These are phyloP conservation scores for Cephonodes hylas DNA, from an alignment of 2,888 invertebrate genomes.

Conservation along the genomic window DNA sequence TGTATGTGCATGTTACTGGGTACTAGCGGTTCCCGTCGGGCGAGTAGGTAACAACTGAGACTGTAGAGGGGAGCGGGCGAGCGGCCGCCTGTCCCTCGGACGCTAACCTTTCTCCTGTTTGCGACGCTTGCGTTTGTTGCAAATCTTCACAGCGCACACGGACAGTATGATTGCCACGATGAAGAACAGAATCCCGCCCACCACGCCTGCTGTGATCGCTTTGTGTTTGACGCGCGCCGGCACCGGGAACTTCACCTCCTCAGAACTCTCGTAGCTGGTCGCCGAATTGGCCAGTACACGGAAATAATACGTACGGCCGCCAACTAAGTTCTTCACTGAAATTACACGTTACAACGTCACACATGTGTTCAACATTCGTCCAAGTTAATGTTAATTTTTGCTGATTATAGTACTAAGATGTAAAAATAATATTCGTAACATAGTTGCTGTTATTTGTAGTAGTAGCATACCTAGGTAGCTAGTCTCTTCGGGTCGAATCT, in stretches of 20 bases:
- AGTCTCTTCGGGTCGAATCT: slow-evolving; percentile 93
- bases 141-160: slow-evolving; percentile 98
- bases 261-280: slow-evolving; percentile 92
- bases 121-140: slow-evolving; percentile 97
- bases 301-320: slow-evolving; percentile 95
- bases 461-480: slow-evolving; percentile 87
- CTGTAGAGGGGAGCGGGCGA: slow-evolving; percentile 47
- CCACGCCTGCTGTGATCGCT: slow-evolving; percentile 97
- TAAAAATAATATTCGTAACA: too few relatives aligned
- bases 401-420: too few relatives aligned
- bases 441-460: background rate
- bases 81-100: slow-evolving; percentile 46
- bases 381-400: too few relatives aligned
- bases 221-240: slow-evolving; percentile 96
- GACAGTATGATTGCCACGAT: slow-evolving; percentile 98
- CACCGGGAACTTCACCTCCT: slow-evolving; percentile 93
- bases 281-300: slow-evolving; percentile 93
- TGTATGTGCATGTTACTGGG: background rate
- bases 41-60: slow-evolving; percentile 14
- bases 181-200: slow-evolving; percentile 98
- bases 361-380: too few relatives aligned
- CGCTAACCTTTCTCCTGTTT: slow-evolving; percentile 97
- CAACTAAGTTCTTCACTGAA: slow-evolving; percentile 94
- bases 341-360: slow-evolving; percentile 20
- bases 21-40: background rate